Percentiles rank a stretch among this genome's conserved stretches.
These are phyloP conservation scores for Emydura subglobosa DNA, from an alignment of 2,113 vertebrate species.

Conservation along the genomic window DNA sequence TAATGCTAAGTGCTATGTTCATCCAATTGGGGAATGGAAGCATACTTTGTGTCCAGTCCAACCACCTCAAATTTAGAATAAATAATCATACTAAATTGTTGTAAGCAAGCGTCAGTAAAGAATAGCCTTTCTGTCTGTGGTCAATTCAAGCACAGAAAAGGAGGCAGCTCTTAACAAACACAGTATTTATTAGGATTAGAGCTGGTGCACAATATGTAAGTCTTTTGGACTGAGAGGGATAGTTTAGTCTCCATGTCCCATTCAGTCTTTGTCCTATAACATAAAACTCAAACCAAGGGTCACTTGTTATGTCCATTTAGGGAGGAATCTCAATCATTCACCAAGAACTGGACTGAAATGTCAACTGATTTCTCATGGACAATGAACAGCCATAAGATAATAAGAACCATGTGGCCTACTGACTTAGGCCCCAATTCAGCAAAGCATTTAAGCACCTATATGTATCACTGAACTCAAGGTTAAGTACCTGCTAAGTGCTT, in stretches of 20 bases:
- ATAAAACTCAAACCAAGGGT: not conserved
- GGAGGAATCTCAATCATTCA: not conserved
- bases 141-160: not conserved
- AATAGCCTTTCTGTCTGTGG: not conserved
- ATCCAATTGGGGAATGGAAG: not conserved
- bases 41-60: not conserved
- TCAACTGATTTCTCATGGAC: not conserved
- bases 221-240: not conserved
- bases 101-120: not conserved
- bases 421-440: not conserved
- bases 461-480: constrained; percentile 11
- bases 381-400: not conserved
- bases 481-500: constrained; percentile 26
- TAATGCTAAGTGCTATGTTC: not conserved
- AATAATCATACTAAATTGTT: not conserved
- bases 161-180: not conserved
- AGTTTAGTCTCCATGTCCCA: not conserved
- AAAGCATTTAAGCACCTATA: not conserved
- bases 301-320: not conserved
- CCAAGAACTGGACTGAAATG: not conserved
- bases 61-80: not conserved
- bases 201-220: not conserved
- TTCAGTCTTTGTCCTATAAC: not conserved
- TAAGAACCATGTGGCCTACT: accelerated
- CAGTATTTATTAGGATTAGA: not conserved